Conservation (phyloP, 2,888 invertebrate genomes). For the Metalampra italica region DNA sequence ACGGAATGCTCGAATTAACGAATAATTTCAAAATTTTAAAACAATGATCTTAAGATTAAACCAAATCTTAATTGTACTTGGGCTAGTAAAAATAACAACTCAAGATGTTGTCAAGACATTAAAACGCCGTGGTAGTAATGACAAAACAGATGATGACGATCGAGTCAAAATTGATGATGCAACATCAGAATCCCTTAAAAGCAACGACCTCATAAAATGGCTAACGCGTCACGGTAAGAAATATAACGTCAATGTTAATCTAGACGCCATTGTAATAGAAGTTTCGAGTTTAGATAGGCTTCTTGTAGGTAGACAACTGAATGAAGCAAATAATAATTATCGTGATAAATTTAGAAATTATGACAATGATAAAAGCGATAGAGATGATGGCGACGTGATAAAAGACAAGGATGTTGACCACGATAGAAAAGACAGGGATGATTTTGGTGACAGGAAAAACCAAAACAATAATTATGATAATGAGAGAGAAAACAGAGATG, state of each 20-base stretch:
- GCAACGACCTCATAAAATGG: not conserved
- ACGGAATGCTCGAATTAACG: too few relatives aligned
- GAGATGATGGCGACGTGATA: not conserved
- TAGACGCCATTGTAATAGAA: conserved; percentile 39
- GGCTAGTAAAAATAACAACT: not conserved
- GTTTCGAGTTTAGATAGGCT: conserved; percentile 21
- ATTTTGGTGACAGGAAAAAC: not conserved
- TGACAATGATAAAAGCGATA: too few relatives aligned
- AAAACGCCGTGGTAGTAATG: not conserved
- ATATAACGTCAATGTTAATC: conserved; percentile 28
- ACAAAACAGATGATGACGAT: not conserved
- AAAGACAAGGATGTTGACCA: not conserved
- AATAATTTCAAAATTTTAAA: not conserved
- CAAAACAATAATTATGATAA: too few relatives aligned
- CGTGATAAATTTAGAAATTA: too few relatives aligned
- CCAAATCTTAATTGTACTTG: not conserved
- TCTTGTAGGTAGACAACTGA: not conserved
- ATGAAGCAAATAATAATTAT: too few relatives aligned
- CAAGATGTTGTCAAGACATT: not conserved
- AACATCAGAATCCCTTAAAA: not conserved
- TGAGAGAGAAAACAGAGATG: too few relatives aligned
- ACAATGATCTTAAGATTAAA: not conserved
- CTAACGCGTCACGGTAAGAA: conserved; percentile 15
- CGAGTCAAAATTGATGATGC: not conserved
- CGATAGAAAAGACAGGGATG: not conserved